phyloP scores from a whole-genome alignment of 35 echinoderm and acorn worm species.

The Lytechinus pictus region DNA sequence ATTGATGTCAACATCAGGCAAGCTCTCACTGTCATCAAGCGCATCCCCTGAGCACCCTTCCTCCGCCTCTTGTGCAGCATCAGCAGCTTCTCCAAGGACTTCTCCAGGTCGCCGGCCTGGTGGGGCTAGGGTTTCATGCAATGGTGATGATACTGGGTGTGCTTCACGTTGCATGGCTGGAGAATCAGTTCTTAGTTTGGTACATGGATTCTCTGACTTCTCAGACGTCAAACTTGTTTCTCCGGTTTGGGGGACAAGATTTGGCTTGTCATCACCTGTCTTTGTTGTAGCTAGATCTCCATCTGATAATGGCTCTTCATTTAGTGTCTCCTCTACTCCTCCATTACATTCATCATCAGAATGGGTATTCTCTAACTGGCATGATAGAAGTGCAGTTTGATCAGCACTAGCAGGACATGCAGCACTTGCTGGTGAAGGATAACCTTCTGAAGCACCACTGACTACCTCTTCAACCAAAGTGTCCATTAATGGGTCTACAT shows the following conservation, averaged over 20 bases:
- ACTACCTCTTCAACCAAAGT: not conserved
- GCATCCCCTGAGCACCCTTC: not conserved
- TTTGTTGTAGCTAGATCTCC: not conserved
- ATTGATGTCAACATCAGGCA: not conserved
- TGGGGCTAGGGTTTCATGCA: not conserved
- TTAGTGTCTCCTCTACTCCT: not conserved
- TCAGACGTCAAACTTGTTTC: not conserved
- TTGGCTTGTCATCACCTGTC: not conserved
- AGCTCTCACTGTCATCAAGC: conserved; percentile 2
- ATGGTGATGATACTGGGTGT: not conserved
- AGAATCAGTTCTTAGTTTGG: not conserved
- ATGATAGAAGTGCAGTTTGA: not conserved
- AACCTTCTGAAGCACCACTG: not conserved
- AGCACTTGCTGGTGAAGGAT: not conserved
- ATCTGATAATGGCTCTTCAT: not conserved
- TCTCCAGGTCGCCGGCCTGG: not conserved
- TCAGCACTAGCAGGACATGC: not conserved
- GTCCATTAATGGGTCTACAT: not conserved
- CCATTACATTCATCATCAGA: not conserved
- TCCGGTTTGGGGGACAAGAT: not conserved
- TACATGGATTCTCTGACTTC: not conserved
- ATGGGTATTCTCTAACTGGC: not conserved
- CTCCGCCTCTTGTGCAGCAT: not conserved
- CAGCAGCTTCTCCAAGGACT: not conserved
- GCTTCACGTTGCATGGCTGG: not conserved